Evolutionary conservation across 2,797 vertebrate genomes (phyloP).

Genomic region (Pseudotriccus pelzelni): DNA sequence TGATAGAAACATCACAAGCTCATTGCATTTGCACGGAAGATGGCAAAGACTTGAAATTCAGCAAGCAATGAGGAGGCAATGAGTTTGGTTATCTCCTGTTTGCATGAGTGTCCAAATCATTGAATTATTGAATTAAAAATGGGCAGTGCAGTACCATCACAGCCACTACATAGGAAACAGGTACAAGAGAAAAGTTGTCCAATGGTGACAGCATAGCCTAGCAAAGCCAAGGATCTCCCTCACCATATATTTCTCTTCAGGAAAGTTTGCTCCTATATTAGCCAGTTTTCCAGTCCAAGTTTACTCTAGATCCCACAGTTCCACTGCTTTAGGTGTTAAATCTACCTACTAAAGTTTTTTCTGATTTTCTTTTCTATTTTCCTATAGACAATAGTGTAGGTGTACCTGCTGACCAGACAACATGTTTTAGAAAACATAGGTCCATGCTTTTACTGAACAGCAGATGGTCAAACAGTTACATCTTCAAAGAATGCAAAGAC

Average conservation of each 20-base stretch:
- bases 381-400: background rate
- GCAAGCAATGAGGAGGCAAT: background rate
- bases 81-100: background rate
- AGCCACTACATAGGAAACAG: background rate
- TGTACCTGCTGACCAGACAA: background rate
- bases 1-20: background rate
- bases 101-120: accelerated
- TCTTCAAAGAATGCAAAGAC: background rate
- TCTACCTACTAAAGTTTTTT: background rate
- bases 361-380: background rate
- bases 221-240: background rate
- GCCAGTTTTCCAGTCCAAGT: background rate
- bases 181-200: background rate
- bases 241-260: accelerated
- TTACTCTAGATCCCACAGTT: background rate
- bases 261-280: background rate
- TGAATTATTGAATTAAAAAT: background rate
- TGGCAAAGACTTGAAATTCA: background rate
- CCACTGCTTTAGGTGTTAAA: background rate
- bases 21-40: background rate
- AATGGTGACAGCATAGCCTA: background rate
- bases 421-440: background rate
- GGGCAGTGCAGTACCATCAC: background rate
- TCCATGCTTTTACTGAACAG: background rate
- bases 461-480: background rate